Conservation (phyloP, 2,797 vertebrate species). For the Phrynocephalus guinanensis region DNA sequence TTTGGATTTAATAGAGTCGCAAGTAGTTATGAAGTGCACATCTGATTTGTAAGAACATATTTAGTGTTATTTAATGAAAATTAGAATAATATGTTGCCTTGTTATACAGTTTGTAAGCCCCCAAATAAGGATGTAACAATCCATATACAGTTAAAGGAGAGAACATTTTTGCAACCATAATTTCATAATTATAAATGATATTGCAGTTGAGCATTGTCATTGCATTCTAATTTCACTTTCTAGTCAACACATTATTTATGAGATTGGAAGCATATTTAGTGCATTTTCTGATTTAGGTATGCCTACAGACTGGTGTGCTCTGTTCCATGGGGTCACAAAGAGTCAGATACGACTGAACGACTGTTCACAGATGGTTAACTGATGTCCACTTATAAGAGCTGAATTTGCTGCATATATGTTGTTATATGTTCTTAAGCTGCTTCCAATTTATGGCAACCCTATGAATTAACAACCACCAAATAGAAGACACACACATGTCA, state of each 20-base stretch:
- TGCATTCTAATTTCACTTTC: slow-evolving; percentile 15
- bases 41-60: background rate
- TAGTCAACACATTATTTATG: slow-evolving; percentile 12
- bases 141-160: background rate
- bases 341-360: too few relatives aligned
- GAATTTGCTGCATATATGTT: background rate
- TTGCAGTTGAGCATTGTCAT: slow-evolving; percentile 36
- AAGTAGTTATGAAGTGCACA: slow-evolving; percentile 10
- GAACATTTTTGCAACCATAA: slow-evolving; percentile 6
- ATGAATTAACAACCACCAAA: background rate
- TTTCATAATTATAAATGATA: slow-evolving; percentile 24
- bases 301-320: background rate
- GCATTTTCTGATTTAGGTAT: background rate
- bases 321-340: too few relatives aligned
- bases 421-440: background rate
- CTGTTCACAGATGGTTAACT: background rate
- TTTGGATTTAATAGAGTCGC: slow-evolving; percentile 11
- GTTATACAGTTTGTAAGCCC: slow-evolving; percentile 16
- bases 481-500: too few relatives aligned
- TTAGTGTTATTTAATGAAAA: background rate
- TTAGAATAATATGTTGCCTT: slow-evolving; percentile 18
- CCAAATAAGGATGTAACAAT: slow-evolving; percentile 12
- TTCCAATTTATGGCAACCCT: background rate
- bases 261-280: background rate
- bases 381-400: too few relatives aligned